These are phyloP conservation scores for Papilio dardanus DNA, from an alignment of 1,140 invertebrate species.

Conservation along the genomic window DNA sequence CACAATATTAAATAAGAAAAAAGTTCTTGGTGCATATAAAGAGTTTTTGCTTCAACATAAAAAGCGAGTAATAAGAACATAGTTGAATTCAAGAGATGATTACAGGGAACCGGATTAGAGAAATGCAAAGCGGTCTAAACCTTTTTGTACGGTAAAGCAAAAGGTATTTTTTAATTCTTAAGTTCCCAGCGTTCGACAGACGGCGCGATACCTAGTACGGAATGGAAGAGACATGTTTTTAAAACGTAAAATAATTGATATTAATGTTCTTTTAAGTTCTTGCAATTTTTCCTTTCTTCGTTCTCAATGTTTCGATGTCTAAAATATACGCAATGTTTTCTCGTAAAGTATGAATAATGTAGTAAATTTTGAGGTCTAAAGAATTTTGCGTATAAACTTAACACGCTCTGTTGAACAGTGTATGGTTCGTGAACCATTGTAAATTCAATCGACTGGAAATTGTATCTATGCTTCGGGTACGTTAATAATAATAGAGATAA, in stretches of 20 bases:
- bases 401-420: neutral
- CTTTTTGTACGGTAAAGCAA: conserved; percentile 12
- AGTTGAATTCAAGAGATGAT: conserved; percentile 5
- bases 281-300: neutral
- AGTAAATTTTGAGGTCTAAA: neutral
- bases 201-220: neutral
- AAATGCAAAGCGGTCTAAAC: conserved; percentile 13
- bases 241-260: neutral
- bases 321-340: neutral
- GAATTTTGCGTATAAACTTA: neutral
- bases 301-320: neutral
- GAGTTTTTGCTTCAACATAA: neutral
- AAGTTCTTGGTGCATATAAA: neutral
- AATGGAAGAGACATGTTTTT: neutral
- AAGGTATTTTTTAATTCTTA: conserved; percentile 25
- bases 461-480: neutral
- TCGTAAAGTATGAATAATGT: neutral
- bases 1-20: neutral
- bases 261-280: neutral
- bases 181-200: neutral
- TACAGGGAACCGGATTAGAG: conserved; percentile 16
- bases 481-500: neutral
- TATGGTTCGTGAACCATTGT: conserved; percentile 16
- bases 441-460: conserved; percentile 14
- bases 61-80: neutral